Evolutionary conservation across 2,888 invertebrate genomes (phyloP).

Genomic region (Colletes collaris): DNA sequence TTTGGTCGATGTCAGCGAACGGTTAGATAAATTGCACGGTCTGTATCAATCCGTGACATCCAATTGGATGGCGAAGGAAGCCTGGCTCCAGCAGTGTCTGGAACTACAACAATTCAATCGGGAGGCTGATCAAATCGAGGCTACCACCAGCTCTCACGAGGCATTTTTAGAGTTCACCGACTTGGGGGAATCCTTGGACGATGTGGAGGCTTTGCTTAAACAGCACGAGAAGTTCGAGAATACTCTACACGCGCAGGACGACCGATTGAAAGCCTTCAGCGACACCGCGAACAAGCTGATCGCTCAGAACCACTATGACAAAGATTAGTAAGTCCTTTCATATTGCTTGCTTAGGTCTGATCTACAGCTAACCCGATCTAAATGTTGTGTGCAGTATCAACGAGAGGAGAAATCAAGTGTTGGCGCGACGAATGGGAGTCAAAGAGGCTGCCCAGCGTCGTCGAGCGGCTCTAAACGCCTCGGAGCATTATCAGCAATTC

Average conservation of each 20-base stretch:
- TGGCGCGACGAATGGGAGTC: conserved; percentile 89
- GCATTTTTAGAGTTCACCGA: conserved; percentile 95
- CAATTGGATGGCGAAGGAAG: conserved; percentile 93
- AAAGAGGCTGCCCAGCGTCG: conserved; percentile 90
- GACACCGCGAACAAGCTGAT: conserved; percentile 93
- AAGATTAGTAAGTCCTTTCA: conserved; percentile 87
- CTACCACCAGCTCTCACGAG: conserved; percentile 96
- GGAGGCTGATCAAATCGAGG: conserved; percentile 98
- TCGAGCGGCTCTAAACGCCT: conserved; percentile 90
- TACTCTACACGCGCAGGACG: conserved; percentile 96
- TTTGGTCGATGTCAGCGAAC: conserved; percentile 90
- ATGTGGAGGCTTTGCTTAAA: conserved; percentile 95
- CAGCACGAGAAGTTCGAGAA: conserved; percentile 97
- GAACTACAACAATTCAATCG: conserved; percentile 96
- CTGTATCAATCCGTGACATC: conserved; percentile 90
- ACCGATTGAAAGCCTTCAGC: conserved; percentile 92
- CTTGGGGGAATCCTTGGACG: conserved; percentile 94
- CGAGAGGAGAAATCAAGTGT: conserved; percentile 89
- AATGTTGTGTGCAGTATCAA: conserved; percentile 85
- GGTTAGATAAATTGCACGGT: conserved; percentile 88
- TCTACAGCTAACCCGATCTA: background rate
- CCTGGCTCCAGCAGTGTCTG: conserved; percentile 93
- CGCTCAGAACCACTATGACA: conserved; percentile 91
- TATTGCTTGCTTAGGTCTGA: background rate
- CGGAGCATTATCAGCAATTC: conserved; percentile 96